Conservation (phyloP, 2,888 invertebrate genomes). For the Dyspetes luteomarginatus region DNA sequence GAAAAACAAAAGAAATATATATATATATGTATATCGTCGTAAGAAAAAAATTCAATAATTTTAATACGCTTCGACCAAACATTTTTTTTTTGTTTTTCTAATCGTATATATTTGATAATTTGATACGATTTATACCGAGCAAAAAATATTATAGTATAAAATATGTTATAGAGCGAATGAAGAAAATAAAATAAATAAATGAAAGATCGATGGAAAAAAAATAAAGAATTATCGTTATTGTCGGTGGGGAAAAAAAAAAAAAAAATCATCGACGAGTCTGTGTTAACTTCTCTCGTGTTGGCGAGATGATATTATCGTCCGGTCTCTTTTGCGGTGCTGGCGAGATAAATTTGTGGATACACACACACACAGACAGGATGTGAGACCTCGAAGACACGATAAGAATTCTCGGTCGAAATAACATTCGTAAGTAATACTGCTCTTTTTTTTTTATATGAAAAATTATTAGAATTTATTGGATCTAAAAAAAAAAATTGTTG, state of each 20-base stretch:
- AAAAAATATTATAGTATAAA: constrained; percentile 66
- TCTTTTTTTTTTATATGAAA: constrained; percentile 22
- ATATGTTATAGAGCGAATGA: constrained; percentile 69
- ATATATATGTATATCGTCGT: constrained; percentile 33
- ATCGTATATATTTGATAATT: constrained; percentile 74
- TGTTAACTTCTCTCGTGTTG: neutral
- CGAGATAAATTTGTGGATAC: constrained; percentile 27
- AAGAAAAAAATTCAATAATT: constrained; percentile 57
- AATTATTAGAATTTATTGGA: neutral
- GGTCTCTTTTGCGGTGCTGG: constrained; percentile 34
- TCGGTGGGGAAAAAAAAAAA: constrained; percentile 3
- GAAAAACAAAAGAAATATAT: neutral
- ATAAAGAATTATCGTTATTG: neutral
- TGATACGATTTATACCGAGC: constrained; percentile 71
- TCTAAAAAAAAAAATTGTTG: no score
- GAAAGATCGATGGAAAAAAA: constrained; percentile 21
- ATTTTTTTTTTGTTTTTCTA: constrained; percentile 30
- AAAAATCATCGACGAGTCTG: neutral
- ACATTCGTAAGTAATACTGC: constrained; percentile 28
- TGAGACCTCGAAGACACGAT: constrained; percentile 31
- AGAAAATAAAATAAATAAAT: constrained; percentile 36
- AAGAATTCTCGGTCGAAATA: constrained; percentile 22
- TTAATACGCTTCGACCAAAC: constrained; percentile 64
- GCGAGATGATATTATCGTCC: constrained; percentile 5
- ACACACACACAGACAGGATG: constrained; percentile 43